Conservation (phyloP, 2,797 vertebrate species). For the Pitangus sulphuratus region DNA sequence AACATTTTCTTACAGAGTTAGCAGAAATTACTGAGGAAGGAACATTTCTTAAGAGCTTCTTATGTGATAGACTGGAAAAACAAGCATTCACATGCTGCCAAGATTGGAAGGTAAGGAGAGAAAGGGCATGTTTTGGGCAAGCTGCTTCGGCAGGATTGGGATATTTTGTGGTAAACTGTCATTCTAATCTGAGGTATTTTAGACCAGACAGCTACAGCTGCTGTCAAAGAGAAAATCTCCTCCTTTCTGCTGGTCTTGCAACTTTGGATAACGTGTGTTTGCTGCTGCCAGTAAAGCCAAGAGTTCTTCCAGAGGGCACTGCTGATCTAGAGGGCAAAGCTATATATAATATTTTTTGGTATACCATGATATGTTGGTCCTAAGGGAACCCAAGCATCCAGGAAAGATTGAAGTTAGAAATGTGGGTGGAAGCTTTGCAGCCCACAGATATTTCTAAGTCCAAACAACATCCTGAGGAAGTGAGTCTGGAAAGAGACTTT, state of each 20-base stretch:
- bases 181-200: slow-evolving; percentile 39
- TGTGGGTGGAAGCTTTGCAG: slow-evolving; percentile 42
- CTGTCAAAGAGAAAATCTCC: slow-evolving; percentile 34
- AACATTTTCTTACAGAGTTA: background rate
- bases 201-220: slow-evolving; percentile 37
- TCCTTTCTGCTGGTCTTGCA: slow-evolving; percentile 58
- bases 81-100: background rate
- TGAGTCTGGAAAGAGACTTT: slow-evolving; percentile 50
- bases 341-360: slow-evolving; percentile 33
- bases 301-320: slow-evolving; percentile 48
- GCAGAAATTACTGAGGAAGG: background rate
- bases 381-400: slow-evolving; percentile 18
- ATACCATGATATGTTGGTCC: slow-evolving; percentile 23
- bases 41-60: background rate
- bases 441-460: slow-evolving; percentile 58
- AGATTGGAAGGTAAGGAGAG: slow-evolving; percentile 6
- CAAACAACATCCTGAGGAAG: slow-evolving; percentile 61
- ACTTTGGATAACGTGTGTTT: slow-evolving; percentile 11
- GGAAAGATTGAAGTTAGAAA: slow-evolving; percentile 38
- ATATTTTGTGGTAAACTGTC: slow-evolving; percentile 36
- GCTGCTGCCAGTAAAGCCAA: slow-evolving; percentile 48
- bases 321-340: slow-evolving; percentile 48
- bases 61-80: background rate
- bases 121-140: slow-evolving; percentile 51
- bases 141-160: background rate